Base-by-base conservation (phyloP, 2,797 vertebrate genomes). In the Balearica regulorum region DNA sequence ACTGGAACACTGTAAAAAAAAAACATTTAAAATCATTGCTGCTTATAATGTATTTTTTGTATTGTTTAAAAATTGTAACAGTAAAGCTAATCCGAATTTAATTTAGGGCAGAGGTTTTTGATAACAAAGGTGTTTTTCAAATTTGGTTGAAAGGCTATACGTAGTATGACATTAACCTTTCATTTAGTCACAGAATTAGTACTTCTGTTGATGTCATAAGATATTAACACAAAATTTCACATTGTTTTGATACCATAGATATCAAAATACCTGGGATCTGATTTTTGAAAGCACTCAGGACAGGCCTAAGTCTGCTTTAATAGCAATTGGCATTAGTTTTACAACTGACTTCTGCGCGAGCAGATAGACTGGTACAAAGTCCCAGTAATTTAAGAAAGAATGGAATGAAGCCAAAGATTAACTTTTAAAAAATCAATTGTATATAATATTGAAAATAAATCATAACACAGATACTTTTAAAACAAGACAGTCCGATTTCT, bases 111-210 rank as follows among this genome's bases (percentile, higher is more conserved):
- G 28, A 24, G 28, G 1, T 19, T 79, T 54, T 48, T 60, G 4
- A 43, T 70, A 70, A 15, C 10, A 88, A 51, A 33, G 1, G 11
- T 65, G 10, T 19, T 62, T 77, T 79, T 69, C 44, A 46, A 53
- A 73, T 3, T 53, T 71, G 3, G 0, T 71, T 75, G 16, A 61
- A 87, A 53, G 0, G 1, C 14, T 77, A 0, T 60, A 31, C 35
- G 7, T 43, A 55, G 8, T 41, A 31, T 43, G 37, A 61, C 1
- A 5, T 41, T 58, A 43, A 15, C 28, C 46, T 54, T 79, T 72
- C 55, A 49, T 53, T 6, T 15, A 44, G 39, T 55, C 24, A 70
- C 54, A 77, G 28, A 76, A 57, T 77, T 61, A 79, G 12, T 85
- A 66, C 5, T 58, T 79, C 19, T 43, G 10, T 46, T 61, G 5